Evolutionary conservation across 2,888 invertebrate genomes (phyloP).

Genomic region (Cryptocheilus praepositus): DNA sequence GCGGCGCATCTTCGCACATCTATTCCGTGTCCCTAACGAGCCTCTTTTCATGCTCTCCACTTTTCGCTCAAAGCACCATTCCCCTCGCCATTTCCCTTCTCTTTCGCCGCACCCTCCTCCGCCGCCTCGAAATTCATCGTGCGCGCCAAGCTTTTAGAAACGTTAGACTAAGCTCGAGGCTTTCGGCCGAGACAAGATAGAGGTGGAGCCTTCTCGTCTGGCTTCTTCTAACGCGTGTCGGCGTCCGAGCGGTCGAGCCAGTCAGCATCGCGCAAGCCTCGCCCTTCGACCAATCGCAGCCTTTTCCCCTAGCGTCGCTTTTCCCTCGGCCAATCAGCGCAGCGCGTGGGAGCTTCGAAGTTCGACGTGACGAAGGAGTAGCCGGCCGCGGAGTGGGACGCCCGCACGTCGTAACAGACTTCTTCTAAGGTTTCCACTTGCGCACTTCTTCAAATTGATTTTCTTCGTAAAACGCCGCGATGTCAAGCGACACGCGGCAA

Average conservation of each 20-base stretch:
- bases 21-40: slow-evolving; percentile 9
- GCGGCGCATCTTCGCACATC: neutral
- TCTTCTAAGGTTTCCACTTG: too few relatives aligned
- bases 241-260: slow-evolving; percentile 35
- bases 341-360: slow-evolving; percentile 37
- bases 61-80: neutral
- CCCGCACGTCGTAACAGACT: too few relatives aligned
- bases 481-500: neutral
- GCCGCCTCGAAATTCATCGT: neutral
- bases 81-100: neutral
- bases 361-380: slow-evolving; percentile 24
- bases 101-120: slow-evolving; percentile 8
- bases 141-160: too few relatives aligned
- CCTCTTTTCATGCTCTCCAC: slow-evolving; percentile 1
- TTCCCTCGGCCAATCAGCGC: slow-evolving; percentile 58
- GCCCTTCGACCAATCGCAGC: slow-evolving; percentile 70
- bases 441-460: too few relatives aligned
- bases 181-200: slow-evolving; percentile 28
- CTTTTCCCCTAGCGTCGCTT: slow-evolving; percentile 49
- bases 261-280: slow-evolving; percentile 61
- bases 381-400: slow-evolving; percentile 39
- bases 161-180: neutral
- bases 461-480: too few relatives aligned
- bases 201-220: slow-evolving; percentile 64
- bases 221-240: slow-evolving; percentile 38